A percentile compares a stretch with the other conserved stretches of the same genome.
phyloP scores from a whole-genome alignment of 2,888 invertebrate genomes.

The Drosophila longiperda region DNA sequence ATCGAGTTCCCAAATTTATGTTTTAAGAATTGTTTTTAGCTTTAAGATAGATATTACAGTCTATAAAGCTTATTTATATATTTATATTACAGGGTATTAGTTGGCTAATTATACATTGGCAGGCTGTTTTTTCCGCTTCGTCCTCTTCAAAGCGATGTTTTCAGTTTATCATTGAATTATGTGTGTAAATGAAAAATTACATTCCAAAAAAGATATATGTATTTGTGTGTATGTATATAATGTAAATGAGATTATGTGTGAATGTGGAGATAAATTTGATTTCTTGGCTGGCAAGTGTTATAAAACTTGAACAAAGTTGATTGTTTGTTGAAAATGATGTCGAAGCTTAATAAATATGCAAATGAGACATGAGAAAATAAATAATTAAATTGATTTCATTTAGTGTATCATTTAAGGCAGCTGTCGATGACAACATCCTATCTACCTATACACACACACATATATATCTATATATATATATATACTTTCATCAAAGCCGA shows the following conservation, averaged over 20 bases:
- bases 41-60: neutral
- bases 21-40: neutral
- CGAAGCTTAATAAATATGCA: conserved; percentile 66
- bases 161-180: neutral
- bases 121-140: neutral
- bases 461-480: conserved; percentile 3
- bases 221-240: neutral
- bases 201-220: neutral
- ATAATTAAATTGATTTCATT: conserved; percentile 78
- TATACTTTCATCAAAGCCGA: conserved; percentile 22
- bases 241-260: neutral
- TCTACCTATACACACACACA: conserved; percentile 7
- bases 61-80: neutral
- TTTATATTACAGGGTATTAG: neutral
- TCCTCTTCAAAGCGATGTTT: neutral
- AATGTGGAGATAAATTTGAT: neutral
- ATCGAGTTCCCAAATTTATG: neutral
- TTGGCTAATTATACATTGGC: neutral
- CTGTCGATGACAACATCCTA: conserved; percentile 59
- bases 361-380: conserved; percentile 62
- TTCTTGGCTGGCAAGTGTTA: neutral
- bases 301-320: conserved; percentile 11
- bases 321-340: conserved; percentile 8
- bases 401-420: conserved; percentile 52
- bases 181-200: neutral